Base-by-base conservation (phyloP, 2,113 vertebrate genomes). In the Odontophorus gujanensis region DNA sequence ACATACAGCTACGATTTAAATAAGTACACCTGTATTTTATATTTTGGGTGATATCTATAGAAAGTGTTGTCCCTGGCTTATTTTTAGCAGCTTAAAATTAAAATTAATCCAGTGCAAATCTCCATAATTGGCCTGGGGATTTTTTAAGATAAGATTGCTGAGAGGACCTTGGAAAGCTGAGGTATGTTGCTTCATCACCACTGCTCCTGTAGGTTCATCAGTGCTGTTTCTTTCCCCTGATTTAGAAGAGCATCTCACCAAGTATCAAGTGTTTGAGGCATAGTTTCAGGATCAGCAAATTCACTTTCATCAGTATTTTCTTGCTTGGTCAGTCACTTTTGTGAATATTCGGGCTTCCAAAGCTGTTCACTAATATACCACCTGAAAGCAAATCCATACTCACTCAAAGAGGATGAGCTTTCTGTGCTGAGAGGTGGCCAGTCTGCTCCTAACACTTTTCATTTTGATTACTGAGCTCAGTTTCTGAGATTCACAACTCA, bases 351-450 rank as follows among this genome's bases (percentile, higher is more conserved):
- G 68, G 58, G 21, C 36, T 94, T 57, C 73, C 65, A 76, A 84
- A 75, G 57, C 30, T 16, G 22, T 53, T 90, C 81, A 25, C 16
- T 66, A 72, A 26, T 43, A 79, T 36, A n/a, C 11, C 25, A 26
- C 22, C n/a, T 83, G 66, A 87, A 95, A 81, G 34, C 48, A 86
- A 95, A 90, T 75, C 57, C 66, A 86, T 63, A 76, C 16, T 90
- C 51, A 75, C n/a, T 81, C 82, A 84, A 89, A 73, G 57, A 79
- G 66, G 77, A 86, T 93, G 90, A 95, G 26, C 13, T 61, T 47
- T 84, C 77, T 21, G 17, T 77, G 65, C 83, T 73, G 22, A 47
- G 61, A 90, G 81, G 73, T 75, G 65, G 32, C 48, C 1, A 0
- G 78, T 89, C 66, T 74, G 20, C 48, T 89, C 38, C 66, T 55